Evolutionary conservation across 2,888 invertebrate genomes (phyloP).

Genomic region (Colletes collaris): DNA sequence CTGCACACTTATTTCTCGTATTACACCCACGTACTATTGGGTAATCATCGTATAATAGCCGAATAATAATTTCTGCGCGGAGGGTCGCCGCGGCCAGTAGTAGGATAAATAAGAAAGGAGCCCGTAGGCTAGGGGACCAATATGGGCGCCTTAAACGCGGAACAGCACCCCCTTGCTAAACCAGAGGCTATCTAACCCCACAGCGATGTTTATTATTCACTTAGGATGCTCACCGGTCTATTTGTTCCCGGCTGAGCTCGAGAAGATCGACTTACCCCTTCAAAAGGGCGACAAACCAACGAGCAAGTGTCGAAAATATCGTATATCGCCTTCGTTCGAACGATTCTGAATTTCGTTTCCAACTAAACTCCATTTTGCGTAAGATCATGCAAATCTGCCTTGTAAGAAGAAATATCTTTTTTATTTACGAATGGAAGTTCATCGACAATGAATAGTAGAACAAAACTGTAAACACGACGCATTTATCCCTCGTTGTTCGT

Average conservation of each 20-base stretch:
- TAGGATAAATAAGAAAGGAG: slow-evolving; percentile 62
- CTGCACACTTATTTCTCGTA: slow-evolving; percentile 80
- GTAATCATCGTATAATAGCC: slow-evolving; percentile 81
- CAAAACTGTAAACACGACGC: too few species aligned
- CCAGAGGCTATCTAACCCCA: slow-evolving; percentile 68
- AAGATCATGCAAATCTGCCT: too few species aligned
- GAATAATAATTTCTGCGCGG: slow-evolving; percentile 75
- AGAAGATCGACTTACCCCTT: slow-evolving; percentile 60
- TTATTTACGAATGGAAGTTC: too few species aligned
- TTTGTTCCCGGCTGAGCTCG: slow-evolving; percentile 66
- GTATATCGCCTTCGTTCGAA: neutral
- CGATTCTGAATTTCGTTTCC: too few species aligned
- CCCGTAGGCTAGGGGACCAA: slow-evolving; percentile 77
- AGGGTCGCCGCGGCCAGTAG: slow-evolving; percentile 32
- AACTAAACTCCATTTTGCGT: too few species aligned
- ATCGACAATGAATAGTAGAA: too few species aligned
- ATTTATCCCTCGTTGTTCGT: too few species aligned
- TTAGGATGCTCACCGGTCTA: slow-evolving; percentile 76
- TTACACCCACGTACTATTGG: slow-evolving; percentile 79
- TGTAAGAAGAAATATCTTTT: too few species aligned
- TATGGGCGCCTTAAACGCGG: slow-evolving; percentile 77
- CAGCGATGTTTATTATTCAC: slow-evolving; percentile 77
- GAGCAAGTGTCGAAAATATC: slow-evolving; percentile 40
- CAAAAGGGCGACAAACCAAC: slow-evolving; percentile 8
- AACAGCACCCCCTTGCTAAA: slow-evolving; percentile 42